Conservation (phyloP, 2,888 invertebrate genomes). For the Chrysomela aeneicollis region DNA sequence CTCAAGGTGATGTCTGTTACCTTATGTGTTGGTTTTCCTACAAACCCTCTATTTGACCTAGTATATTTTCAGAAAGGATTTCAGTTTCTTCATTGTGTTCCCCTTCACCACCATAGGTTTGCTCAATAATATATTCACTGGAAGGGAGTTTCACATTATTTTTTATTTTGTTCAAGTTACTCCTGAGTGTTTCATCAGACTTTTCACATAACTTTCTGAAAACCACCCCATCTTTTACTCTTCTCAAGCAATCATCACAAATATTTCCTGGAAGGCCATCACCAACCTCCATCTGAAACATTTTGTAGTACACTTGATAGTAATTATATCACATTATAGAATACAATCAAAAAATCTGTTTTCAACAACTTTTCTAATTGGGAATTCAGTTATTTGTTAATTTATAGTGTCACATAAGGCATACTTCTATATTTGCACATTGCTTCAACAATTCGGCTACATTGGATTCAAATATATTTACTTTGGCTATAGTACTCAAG, state of each 20-base stretch:
- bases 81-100: background rate
- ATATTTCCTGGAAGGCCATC: slow-evolving; percentile 51
- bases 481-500: background rate
- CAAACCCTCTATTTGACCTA: background rate
- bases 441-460: slow-evolving; percentile 2
- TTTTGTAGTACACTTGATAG: slow-evolving; percentile 13
- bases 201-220: slow-evolving; percentile 50
- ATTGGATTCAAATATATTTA: background rate
- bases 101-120: background rate
- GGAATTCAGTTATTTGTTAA: too few relatives aligned
- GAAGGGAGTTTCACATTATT: background rate
- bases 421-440: slow-evolving; percentile 44
- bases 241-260: slow-evolving; percentile 47
- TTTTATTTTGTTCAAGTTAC: background rate
- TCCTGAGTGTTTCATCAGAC: slow-evolving; percentile 36
- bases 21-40: background rate
- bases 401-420: slow-evolving; percentile 36
- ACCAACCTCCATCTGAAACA: slow-evolving; percentile 49
- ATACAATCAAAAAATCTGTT: too few relatives aligned
- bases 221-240: slow-evolving; percentile 40
- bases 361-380: too few relatives aligned
- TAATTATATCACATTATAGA: too few relatives aligned
- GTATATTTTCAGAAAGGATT: background rate
- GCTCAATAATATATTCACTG: background rate
- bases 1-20: too few relatives aligned